Conservation (phyloP, 2,888 invertebrate species). For the Julus scandinavius region DNA sequence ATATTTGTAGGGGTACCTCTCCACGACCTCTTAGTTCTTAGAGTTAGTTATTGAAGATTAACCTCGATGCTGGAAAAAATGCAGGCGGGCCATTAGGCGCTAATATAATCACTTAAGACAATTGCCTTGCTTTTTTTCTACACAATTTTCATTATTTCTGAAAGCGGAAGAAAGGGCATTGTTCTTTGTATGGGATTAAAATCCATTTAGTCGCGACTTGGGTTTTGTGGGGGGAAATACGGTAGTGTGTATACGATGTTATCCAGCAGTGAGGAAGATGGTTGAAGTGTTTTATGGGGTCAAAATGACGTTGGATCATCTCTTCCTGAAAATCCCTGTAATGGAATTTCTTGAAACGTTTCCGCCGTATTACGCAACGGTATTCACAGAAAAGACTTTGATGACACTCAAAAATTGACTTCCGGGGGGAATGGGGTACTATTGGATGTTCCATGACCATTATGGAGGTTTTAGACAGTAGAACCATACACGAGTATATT, state of each 20-base stretch:
- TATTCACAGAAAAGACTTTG: no score
- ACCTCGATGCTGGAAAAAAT: background rate
- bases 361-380: no score
- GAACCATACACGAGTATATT: no score
- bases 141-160: background rate
- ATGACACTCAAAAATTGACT: no score
- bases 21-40: background rate
- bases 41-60: conserved; percentile 14
- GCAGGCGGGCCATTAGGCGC: background rate
- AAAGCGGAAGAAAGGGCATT: conserved; percentile 24
- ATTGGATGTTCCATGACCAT: no score
- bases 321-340: background rate
- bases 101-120: conserved; percentile 31
- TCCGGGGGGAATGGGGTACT: no score
- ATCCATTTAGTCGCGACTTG: background rate
- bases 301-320: background rate
- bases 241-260: background rate
- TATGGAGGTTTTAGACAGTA: no score
- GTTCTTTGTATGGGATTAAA: background rate
- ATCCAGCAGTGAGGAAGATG: conserved; percentile 15
- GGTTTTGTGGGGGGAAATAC: background rate
- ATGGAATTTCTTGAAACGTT: no score
- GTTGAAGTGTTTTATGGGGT: background rate
- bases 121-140: background rate
- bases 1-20: background rate